Evolutionary conservation across 2,797 vertebrate species (phyloP), one percentile per base, ranked within the genome.

Genomic region (Hypotaenidia okinawae): DNA sequence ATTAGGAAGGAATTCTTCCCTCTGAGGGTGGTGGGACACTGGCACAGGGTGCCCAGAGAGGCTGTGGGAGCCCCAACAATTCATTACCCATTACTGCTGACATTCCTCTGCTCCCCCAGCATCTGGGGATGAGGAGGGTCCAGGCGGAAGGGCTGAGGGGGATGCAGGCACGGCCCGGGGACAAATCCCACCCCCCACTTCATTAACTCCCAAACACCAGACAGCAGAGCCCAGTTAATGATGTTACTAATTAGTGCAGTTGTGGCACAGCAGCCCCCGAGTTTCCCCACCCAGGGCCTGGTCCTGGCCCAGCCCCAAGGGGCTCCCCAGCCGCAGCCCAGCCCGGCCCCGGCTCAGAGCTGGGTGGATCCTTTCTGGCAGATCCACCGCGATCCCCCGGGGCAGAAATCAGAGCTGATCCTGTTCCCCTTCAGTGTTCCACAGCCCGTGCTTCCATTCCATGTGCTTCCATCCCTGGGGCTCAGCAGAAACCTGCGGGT

Each of bases 381-480:
- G 66, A 69, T 41, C 66, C 55, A 61, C 13, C 6, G 8, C 2
- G 8, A 7, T 2, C 1, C 5, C 1, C 2, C 13, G 19, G 5
- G 8, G 37, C 35, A 70, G 30, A 2, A 5, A 1, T 5, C 12
- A 2, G 32, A 6, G 35, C 1, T 2, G 45, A 70, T 82, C 19
- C 13, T 30, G 35, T 22, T 11, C 35, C 3, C 28, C 32, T 10
- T 52, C 10, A 62, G 16, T 32, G 25, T 3, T 47, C 47, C 32
- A 0, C 79, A 72, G 27, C 8, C 2, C 8, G n/a, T n/a, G n/a
- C n/a, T n/a, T n/a, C n/a, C n/a, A n/a, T n/a, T n/a, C n/a, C n/a
- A n/a, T n/a, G n/a, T n/a, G n/a, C 8, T 12, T 49, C 11, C 2
- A 2, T 4, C 9, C 27, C 4, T 0, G 18, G 23, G 8, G 18